phyloP scores from a whole-genome alignment of 1,140 invertebrate genomes.

The Euura lappo region DNA sequence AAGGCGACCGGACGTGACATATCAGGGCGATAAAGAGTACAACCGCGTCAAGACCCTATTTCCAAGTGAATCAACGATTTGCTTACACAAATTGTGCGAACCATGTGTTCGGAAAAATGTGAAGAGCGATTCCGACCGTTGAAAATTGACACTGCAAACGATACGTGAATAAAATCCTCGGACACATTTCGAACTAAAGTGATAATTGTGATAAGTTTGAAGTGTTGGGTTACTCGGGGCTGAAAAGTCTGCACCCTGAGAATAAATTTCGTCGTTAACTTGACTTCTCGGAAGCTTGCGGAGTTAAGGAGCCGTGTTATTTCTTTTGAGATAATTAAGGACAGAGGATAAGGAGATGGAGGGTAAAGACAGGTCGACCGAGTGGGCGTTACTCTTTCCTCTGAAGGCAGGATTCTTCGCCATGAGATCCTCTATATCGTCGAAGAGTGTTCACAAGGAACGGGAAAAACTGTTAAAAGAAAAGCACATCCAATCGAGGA shows the following conservation, averaged over 20 bases:
- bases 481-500: slow-evolving; percentile 43
- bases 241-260: too few species aligned
- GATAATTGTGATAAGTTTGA: too few species aligned
- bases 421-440: slow-evolving; percentile 63
- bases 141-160: too few species aligned
- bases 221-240: too few species aligned
- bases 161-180: too few species aligned
- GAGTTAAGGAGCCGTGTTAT: not conserved
- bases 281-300: not conserved
- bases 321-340: not conserved
- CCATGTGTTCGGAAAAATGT: too few species aligned
- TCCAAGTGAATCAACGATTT: too few species aligned
- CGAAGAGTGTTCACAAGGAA: slow-evolving; percentile 45
- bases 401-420: slow-evolving; percentile 66
- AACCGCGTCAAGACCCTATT: not conserved
- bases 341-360: slow-evolving; percentile 37
- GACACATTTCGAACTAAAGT: too few species aligned
- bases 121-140: too few species aligned
- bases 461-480: slow-evolving; percentile 37
- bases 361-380: slow-evolving; percentile 55
- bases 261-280: too few species aligned
- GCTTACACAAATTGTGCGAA: too few species aligned
- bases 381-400: slow-evolving; percentile 67
- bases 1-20: slow-evolving; percentile 3
- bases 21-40: slow-evolving; percentile 4